These are phyloP conservation scores for Elgaria multicarinata DNA, from an alignment of 2,113 vertebrate genomes.

Conservation along the genomic window DNA sequence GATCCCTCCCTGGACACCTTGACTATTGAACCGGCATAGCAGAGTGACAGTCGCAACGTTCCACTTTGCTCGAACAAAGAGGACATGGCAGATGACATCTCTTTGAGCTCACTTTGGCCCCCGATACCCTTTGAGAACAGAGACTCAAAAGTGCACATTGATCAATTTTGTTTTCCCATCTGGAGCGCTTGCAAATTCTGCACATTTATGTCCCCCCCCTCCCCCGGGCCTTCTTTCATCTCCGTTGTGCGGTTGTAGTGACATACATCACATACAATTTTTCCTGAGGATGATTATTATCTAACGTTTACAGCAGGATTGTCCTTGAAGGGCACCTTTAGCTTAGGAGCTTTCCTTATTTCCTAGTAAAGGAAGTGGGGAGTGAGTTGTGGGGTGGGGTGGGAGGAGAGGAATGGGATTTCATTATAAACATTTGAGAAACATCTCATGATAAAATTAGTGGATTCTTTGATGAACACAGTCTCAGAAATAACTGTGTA, in stretches of 20 bases:
- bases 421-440: not conserved
- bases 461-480: not conserved
- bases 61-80: not conserved
- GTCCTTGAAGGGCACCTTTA: not conserved
- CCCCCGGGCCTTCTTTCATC: not conserved
- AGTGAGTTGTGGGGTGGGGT: not conserved
- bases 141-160: not conserved
- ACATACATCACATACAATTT: not conserved
- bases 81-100: not conserved
- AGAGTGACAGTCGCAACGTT: too few relatives aligned
- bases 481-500: not conserved
- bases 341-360: not conserved
- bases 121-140: not conserved
- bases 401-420: not conserved
- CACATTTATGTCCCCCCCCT: not conserved
- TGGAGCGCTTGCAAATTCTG: not conserved
- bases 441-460: not conserved
- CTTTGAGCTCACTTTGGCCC: slow-evolving; percentile 9
- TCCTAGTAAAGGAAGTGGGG: not conserved
- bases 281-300: not conserved
- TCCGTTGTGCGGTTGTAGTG: not conserved
- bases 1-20: not conserved
- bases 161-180: not conserved
- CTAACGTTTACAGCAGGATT: not conserved
- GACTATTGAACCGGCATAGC: too few relatives aligned